phyloP scores from a whole-genome alignment of 2,888 invertebrate genomes.

The Cyclophora albipunctata region DNA sequence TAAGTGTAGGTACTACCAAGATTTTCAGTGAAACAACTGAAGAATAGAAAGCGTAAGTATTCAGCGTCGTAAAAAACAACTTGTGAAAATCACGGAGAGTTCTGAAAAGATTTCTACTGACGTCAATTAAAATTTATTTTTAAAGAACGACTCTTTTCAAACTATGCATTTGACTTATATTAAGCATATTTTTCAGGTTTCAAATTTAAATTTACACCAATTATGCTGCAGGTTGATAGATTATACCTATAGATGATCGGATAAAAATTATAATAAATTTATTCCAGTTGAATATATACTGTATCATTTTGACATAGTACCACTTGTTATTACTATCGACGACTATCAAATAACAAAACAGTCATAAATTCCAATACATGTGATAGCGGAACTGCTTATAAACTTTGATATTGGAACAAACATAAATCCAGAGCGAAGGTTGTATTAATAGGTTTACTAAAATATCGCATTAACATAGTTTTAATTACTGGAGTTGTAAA shows the following conservation, averaged over 20 bases:
- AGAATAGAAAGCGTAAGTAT: conserved; percentile 9
- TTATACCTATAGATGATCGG: too few species aligned
- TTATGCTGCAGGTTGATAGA: too few species aligned
- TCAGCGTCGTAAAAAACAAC: conserved; percentile 4
- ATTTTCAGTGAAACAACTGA: conserved; percentile 17
- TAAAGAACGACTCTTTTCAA: not conserved
- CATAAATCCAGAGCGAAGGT: conserved; percentile 11
- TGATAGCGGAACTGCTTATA: too few species aligned
- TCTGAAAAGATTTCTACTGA: conserved; percentile 5
- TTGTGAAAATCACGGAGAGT: conserved; percentile 8
- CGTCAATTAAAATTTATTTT: conserved; percentile 3
- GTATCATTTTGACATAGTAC: too few species aligned
- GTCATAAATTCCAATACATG: too few species aligned
- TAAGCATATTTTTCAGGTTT: too few species aligned
- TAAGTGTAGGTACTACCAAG: conserved; percentile 29
- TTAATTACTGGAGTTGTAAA: conserved; percentile 18
- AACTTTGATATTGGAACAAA: conserved; percentile 3
- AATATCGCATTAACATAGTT: conserved; percentile 21
- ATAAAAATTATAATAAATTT: too few species aligned
- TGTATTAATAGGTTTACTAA: conserved; percentile 13
- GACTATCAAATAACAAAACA: too few species aligned
- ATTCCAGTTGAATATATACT: too few species aligned
- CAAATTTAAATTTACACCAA: too few species aligned
- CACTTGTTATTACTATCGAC: too few species aligned
- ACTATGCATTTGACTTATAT: too few species aligned